These are phyloP conservation scores for Aethes cnicana DNA, from an alignment of 2,888 invertebrate species.

Conservation along the genomic window DNA sequence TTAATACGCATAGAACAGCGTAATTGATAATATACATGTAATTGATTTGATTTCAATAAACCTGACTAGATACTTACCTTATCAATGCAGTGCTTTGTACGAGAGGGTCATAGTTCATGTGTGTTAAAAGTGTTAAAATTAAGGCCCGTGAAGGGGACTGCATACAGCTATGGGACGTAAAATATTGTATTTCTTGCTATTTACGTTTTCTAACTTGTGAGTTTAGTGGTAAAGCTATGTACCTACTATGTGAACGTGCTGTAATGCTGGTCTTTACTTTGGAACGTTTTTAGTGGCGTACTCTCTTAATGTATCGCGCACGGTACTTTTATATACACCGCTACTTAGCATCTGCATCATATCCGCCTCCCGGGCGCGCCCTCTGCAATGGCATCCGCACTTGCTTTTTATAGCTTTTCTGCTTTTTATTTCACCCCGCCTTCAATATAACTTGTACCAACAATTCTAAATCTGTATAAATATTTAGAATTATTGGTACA, in stretches of 20 bases:
- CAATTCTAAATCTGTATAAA: conserved; percentile 18
- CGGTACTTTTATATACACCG: conserved; percentile 45
- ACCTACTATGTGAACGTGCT: conserved; percentile 35
- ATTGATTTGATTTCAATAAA: too few species aligned
- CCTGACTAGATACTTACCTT: too few species aligned
- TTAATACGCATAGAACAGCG: too few species aligned
- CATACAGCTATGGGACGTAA: too few species aligned
- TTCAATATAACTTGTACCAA: conserved; percentile 37
- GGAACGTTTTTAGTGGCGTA: conserved; percentile 36
- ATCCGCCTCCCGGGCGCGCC: conserved; percentile 35
- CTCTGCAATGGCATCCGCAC: conserved; percentile 53
- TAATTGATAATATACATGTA: too few species aligned
- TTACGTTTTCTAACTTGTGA: too few species aligned
- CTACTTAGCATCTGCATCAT: conserved; percentile 46
- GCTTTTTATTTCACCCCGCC: conserved; percentile 49
- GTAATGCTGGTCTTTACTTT: conserved; percentile 29
- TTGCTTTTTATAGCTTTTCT: conserved; percentile 55
- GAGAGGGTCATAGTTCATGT: too few species aligned
- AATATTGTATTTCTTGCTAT: too few species aligned
- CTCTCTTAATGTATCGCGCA: conserved; percentile 41
- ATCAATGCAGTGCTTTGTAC: too few species aligned
- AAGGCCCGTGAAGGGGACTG: too few species aligned
- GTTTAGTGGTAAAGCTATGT: too few species aligned
- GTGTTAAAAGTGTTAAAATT: too few species aligned
- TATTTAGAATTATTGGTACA: neutral